Evolutionary conservation across 2,888 invertebrate genomes (phyloP).

Genomic region (Phyto melanocephala): DNA sequence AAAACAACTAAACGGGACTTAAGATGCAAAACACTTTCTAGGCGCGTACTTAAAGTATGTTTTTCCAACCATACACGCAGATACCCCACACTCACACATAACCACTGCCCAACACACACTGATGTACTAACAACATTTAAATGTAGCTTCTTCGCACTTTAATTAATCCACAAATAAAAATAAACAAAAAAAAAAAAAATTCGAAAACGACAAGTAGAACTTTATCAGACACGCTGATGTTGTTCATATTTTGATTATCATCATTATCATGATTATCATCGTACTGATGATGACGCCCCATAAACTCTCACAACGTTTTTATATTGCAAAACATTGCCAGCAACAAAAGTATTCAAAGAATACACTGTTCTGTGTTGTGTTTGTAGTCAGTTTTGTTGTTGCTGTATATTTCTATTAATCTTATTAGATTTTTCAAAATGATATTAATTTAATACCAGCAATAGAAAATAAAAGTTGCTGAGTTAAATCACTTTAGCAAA

Average conservation of each 20-base stretch:
- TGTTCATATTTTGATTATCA: slow-evolving; percentile 10
- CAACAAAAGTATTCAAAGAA: neutral
- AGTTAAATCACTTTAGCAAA: slow-evolving; percentile 12
- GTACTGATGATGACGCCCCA: slow-evolving; percentile 41
- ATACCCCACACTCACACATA: neutral
- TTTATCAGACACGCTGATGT: slow-evolving; percentile 37
- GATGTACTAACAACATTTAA: neutral
- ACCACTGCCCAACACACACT: neutral
- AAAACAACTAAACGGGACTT: slow-evolving; percentile 63
- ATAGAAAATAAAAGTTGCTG: slow-evolving; percentile 5
- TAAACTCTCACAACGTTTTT: slow-evolving; percentile 26
- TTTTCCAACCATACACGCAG: slow-evolving; percentile 31
- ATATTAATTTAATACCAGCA: slow-evolving; percentile 50
- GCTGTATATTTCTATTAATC: neutral
- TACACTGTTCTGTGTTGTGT: neutral
- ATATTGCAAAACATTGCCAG: slow-evolving; percentile 21
- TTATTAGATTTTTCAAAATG: slow-evolving; percentile 37
- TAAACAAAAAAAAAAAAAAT: too few relatives aligned
- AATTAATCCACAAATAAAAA: slow-evolving; percentile 54
- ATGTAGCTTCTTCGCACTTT: slow-evolving; percentile 57
- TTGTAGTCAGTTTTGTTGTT: neutral
- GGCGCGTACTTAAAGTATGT: slow-evolving; percentile 62
- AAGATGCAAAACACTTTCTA: slow-evolving; percentile 65
- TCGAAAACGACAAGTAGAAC: slow-evolving; percentile 50
- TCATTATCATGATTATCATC: neutral